A percentile compares a stretch with the other conserved stretches of the same genome.
These are phyloP conservation scores for Oncorhynchus kisutch DNA, from an alignment of 2,113 vertebrate species.

Conservation along the genomic window DNA sequence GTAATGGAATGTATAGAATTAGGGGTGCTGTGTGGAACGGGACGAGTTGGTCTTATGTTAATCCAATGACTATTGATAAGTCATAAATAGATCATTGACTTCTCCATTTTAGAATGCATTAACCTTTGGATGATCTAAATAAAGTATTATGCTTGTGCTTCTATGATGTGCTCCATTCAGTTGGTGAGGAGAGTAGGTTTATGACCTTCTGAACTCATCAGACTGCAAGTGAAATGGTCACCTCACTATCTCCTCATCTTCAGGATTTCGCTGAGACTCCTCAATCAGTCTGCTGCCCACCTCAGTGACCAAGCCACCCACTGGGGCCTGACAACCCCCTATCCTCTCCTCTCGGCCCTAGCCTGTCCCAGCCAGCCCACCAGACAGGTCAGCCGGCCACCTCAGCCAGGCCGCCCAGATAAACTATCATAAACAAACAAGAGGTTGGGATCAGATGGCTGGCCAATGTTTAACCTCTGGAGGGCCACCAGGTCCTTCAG, in stretches of 20 bases:
- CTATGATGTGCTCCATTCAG: background rate
- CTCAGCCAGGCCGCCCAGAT: slow-evolving; percentile 34
- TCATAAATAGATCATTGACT: too few species aligned
- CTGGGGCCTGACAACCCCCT: background rate
- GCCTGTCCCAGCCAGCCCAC: slow-evolving; percentile 20
- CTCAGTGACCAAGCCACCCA: background rate
- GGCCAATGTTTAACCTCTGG: slow-evolving; percentile 38
- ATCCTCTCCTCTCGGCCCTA: slow-evolving; percentile 14
- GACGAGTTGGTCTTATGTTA: too few species aligned
- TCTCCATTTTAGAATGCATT: background rate
- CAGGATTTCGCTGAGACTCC: slow-evolving; percentile 42
- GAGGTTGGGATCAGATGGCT: slow-evolving; percentile 40
- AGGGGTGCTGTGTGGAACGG: too few species aligned
- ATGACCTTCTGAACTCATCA: slow-evolving; percentile 38
- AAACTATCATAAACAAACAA: slow-evolving; percentile 54
- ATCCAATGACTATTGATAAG: too few species aligned
- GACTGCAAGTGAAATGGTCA: slow-evolving; percentile 53
- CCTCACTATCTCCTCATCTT: slow-evolving; percentile 40
- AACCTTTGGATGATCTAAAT: background rate
- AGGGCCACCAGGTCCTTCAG: background rate
- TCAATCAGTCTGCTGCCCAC: slow-evolving; percentile 50
- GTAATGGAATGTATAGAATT: too few species aligned
- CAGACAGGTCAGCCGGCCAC: slow-evolving; percentile 39
- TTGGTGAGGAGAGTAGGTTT: slow-evolving; percentile 12
- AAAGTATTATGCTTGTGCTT: background rate